Evolutionary conservation across 2,888 invertebrate species (phyloP), one percentile per base, ranked within the genome.

Genomic region (Eupithecia dodoneata): DNA sequence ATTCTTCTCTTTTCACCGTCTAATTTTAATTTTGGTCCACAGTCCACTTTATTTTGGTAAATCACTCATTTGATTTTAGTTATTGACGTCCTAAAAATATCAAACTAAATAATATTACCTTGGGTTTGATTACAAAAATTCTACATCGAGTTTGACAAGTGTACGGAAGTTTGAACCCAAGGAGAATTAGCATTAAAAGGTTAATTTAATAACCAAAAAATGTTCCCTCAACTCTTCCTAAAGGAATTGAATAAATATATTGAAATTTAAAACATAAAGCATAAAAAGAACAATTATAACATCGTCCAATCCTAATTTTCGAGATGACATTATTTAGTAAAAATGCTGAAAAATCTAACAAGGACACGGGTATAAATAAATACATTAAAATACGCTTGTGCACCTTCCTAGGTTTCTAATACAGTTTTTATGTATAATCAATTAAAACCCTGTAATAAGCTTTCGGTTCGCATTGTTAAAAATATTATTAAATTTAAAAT

Each of bases 401-500:
- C 7, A 52, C 52, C 52, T 52, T 52, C 52, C 15, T 52, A 52
- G n/a, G 52, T 55, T 55, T 49, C 9, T 2, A 52, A 15, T n/a
- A 6, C 52, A 30, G 30, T 30, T 30, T 30, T 30, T 30, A 30
- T 30, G 30, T 30, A 30, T 30, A 30, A 30, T 1, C 30, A 30
- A 30, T 30, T 30, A 30, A 30, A 30, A 30, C n/a, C 18, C 9
- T 59, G 9, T 18, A 63, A 63, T 30, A 12, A 9, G 7, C 3
- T 44, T 15, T 67, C 45, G 15, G 41, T n/a, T 66, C 47, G 44
- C 73, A 66, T 45, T 73, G 67, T 12, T 18, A 6, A n/a, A 13
- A 12, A 59, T 30, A 63, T 13, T 59, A 47, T 71, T 70, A 71
- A 77, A 77, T 72, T 76, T 66, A 76, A 78, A 78, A 76, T 67